A percentile compares a stretch with the other conserved stretches of the same genome.
phyloP scores from a whole-genome alignment of 2,888 invertebrate species.

The Petrolisthes manimaculis region DNA sequence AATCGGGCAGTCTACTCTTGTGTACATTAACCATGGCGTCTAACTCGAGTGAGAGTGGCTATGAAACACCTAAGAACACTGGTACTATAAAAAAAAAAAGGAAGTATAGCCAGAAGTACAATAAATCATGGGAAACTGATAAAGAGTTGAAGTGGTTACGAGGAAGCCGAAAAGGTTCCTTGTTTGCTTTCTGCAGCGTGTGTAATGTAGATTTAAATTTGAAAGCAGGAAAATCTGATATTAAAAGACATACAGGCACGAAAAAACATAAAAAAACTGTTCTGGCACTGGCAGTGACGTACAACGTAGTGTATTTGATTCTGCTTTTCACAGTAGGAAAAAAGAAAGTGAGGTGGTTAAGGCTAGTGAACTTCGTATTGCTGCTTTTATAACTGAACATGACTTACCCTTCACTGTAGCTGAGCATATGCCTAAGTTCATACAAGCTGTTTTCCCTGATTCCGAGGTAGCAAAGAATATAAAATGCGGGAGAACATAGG shows the following conservation, averaged over 20 bases:
- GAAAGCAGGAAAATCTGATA: not conserved
- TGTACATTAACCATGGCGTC: not conserved
- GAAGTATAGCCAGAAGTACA: conserved; percentile 18
- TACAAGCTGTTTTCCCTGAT: not conserved
- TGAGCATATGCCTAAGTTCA: conserved; percentile 1
- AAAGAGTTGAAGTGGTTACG: conserved; percentile 6
- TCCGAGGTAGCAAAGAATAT: not conserved
- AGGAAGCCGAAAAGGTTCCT: conserved; percentile 9
- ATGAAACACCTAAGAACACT: not conserved
- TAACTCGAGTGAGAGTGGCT: not conserved
- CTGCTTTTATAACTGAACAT: not conserved
- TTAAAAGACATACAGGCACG: not conserved
- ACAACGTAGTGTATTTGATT: not conserved
- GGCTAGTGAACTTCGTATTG: not conserved
- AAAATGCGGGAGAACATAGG: not conserved
- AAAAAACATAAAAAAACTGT: not conserved
- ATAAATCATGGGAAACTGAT: conserved; percentile 12
- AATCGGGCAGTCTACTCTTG: not conserved
- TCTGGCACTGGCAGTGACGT: not conserved
- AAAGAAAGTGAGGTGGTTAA: not conserved
- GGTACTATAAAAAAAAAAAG: conserved; percentile 8
- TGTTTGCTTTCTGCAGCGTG: conserved; percentile 3
- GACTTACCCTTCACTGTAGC: too few relatives aligned
- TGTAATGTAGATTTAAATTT: too few relatives aligned
- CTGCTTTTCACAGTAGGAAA: too few relatives aligned